Percentiles rank a stretch among this genome's conserved stretches.
Evolutionary conservation across 1,140 invertebrate species (phyloP).

Genomic region (Lethocerus indicus): DNA sequence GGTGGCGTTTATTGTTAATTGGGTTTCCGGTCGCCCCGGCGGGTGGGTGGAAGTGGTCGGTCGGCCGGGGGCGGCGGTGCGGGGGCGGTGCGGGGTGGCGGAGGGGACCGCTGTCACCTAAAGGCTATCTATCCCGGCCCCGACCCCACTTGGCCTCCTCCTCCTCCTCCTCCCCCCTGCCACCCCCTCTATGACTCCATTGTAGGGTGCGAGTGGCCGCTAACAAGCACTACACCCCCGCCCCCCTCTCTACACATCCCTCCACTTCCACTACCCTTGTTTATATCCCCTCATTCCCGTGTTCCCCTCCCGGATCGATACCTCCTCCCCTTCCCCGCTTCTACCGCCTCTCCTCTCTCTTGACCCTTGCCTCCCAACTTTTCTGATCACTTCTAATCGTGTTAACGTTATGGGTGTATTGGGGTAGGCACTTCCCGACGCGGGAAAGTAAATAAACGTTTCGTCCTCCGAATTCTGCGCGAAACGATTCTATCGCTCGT

Average conservation of each 20-base stretch:
- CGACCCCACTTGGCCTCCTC: constrained; percentile 18
- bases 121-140: neutral
- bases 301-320: constrained; percentile 8
- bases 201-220: too few relatives aligned
- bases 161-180: constrained; percentile 17
- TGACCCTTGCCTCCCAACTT: constrained; percentile 24
- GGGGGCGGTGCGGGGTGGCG: neutral
- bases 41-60: too few relatives aligned
- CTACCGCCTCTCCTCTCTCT: constrained; percentile 12
- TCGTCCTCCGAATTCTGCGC: too few relatives aligned
- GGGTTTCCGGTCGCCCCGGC: neutral
- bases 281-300: constrained; percentile 6
- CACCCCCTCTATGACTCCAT: neutral
- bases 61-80: too few relatives aligned
- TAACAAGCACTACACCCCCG: constrained; percentile 4
- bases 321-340: constrained; percentile 8
- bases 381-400: too few relatives aligned
- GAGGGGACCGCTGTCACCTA: neutral
- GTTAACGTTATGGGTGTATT: too few relatives aligned
- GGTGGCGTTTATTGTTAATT: constrained; percentile 7
- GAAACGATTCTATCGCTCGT: too few relatives aligned
- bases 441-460: too few relatives aligned
- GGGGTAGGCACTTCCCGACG: too few relatives aligned
- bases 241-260: neutral
- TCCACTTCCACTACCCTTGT: neutral